Conservation (phyloP, 2,888 invertebrate genomes). For the Coecobrya sp. region DNA sequence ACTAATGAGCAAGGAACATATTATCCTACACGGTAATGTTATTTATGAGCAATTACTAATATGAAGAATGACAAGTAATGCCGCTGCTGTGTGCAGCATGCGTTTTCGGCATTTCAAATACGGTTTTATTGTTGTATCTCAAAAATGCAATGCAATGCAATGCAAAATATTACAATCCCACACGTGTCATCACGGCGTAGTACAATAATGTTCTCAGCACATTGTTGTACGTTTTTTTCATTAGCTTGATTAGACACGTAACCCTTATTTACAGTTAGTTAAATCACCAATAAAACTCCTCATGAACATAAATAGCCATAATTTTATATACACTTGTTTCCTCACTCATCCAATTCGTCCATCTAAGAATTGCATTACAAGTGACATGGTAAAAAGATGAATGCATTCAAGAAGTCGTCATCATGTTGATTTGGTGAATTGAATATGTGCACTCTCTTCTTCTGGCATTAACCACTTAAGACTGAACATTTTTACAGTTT, state of each 20-base stretch:
- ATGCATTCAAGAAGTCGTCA: constrained; percentile 1
- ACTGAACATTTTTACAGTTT: constrained; percentile 53
- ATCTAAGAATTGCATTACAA: not conserved
- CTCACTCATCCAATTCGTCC: not conserved
- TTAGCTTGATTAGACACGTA: constrained; percentile 70
- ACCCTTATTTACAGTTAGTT: constrained; percentile 67
- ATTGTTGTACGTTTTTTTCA: constrained; percentile 46
- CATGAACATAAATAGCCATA: constrained; percentile 59
- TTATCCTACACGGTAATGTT: constrained; percentile 1
- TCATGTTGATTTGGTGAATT: constrained; percentile 47
- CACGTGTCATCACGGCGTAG: constrained; percentile 39
- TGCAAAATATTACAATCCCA: constrained; percentile 16
- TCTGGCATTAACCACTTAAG: not conserved
- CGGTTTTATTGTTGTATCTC: not conserved
- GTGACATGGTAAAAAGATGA: not conserved
- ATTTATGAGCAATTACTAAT: constrained; percentile 33
- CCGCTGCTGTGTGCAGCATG: not conserved
- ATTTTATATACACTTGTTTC: constrained; percentile 36
- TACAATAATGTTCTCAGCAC: not conserved
- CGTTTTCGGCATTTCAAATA: constrained; percentile 28
- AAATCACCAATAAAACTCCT: constrained; percentile 66
- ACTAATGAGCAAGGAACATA: constrained; percentile 17
- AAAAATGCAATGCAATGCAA: not conserved
- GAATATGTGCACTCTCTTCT: constrained; percentile 19
- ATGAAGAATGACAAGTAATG: constrained; percentile 30